Conservation (phyloP, 2,113 vertebrate species). For the Campylomormyrus tamandua region DNA sequence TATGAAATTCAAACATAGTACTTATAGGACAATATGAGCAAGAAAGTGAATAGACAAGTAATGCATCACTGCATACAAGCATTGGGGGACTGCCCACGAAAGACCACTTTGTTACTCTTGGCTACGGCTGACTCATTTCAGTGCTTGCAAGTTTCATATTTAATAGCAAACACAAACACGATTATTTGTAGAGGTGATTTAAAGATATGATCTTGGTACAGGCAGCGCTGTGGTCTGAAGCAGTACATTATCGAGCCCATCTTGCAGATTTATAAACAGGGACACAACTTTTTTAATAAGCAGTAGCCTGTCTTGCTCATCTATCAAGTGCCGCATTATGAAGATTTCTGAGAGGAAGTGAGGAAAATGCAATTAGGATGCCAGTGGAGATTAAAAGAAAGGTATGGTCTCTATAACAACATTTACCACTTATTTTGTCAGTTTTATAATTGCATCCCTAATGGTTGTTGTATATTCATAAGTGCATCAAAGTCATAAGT, state of each 20-base stretch:
- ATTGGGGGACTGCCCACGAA: background rate
- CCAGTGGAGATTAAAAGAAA: background rate
- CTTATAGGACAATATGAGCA: background rate
- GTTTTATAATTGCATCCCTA: background rate
- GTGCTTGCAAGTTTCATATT: background rate
- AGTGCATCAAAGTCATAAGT: background rate
- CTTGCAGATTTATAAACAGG: background rate
- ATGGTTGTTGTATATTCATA: background rate
- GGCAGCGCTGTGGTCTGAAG: background rate
- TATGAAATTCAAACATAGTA: background rate
- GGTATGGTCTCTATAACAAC: background rate
- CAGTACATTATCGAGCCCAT: background rate
- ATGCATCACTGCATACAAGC: background rate
- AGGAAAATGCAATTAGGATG: background rate
- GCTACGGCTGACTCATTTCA: background rate
- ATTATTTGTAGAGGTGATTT: slow-evolving; percentile 6
- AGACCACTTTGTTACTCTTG: background rate
- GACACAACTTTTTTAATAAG: background rate
- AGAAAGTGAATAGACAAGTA: background rate
- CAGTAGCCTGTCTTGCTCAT: background rate
- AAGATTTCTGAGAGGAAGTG: background rate
- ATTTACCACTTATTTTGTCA: background rate
- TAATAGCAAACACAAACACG: background rate
- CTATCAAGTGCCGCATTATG: background rate
- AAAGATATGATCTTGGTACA: background rate